Conservation (phyloP, 2,888 invertebrate genomes). For the Aplocera efformata region DNA sequence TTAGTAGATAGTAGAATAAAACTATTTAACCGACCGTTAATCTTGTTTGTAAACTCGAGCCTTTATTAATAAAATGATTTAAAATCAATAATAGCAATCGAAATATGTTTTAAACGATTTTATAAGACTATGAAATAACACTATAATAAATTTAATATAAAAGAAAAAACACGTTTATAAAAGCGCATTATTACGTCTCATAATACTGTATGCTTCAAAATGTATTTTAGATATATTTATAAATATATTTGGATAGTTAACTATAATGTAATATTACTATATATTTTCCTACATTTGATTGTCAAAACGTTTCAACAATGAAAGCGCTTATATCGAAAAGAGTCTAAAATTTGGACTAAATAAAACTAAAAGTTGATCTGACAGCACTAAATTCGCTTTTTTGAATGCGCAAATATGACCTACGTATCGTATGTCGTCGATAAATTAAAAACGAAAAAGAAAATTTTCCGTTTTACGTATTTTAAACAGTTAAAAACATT, state of each 20-base stretch:
- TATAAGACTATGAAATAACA: slow-evolving; percentile 5
- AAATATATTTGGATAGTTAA: slow-evolving; percentile 16
- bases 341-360: no score
- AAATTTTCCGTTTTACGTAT: no score
- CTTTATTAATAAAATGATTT: not conserved
- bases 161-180: slow-evolving; percentile 62
- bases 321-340: slow-evolving; percentile 11
- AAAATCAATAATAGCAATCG: slow-evolving; percentile 7
- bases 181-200: slow-evolving; percentile 49
- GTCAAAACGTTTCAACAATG: slow-evolving; percentile 5
- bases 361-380: no score
- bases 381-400: no score
- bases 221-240: slow-evolving; percentile 20
- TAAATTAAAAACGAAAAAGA: no score
- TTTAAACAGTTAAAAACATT: no score
- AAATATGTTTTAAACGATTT: slow-evolving; percentile 13
- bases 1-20: no score
- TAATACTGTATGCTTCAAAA: slow-evolving; percentile 59
- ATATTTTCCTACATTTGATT: slow-evolving; percentile 7
- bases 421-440: no score
- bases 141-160: slow-evolving; percentile 28
- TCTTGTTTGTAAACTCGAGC: no score
- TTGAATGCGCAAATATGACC: no score
- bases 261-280: not conserved
- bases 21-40: no score